A percentile compares a stretch with the other conserved stretches of the same genome.
Conservation (phyloP, 2,797 vertebrate species). For the Fundulus diaphanus region DNA sequence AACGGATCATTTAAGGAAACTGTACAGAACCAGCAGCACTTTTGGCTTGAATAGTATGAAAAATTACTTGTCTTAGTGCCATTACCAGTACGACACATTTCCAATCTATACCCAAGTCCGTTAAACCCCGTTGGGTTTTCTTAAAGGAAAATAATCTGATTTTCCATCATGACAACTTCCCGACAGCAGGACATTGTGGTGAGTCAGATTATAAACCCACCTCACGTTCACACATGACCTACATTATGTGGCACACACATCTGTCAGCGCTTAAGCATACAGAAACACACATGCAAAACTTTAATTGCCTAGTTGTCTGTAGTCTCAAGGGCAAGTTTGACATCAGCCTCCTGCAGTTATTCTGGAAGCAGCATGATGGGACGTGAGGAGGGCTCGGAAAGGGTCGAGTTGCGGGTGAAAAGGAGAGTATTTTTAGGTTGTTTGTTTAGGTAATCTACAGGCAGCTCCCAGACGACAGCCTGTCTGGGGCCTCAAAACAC, state of each 20-base stretch:
- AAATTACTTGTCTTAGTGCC: constrained; percentile 26
- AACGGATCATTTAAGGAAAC: no score
- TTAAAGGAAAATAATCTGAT: background rate
- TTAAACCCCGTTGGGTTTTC: constrained; percentile 2
- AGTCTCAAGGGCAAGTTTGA: constrained; percentile 42
- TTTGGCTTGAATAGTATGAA: background rate
- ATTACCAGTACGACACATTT: constrained; percentile 3
- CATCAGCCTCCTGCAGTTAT: constrained; percentile 45
- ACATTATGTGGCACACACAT: constrained; percentile 25
- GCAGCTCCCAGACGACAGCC: constrained; percentile 76
- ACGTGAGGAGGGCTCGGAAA: constrained; percentile 22
- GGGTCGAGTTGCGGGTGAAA: constrained; percentile 49
- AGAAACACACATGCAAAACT: constrained; percentile 33
- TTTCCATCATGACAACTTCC: constrained; percentile 4
- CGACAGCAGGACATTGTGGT: background rate
- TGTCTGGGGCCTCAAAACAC: constrained; percentile 79
- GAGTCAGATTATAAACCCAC: constrained; percentile 15
- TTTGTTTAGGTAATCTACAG: constrained; percentile 79
- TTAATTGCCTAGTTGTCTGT: constrained; percentile 38
- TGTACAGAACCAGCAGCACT: background rate
- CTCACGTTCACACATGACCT: background rate
- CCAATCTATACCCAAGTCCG: background rate
- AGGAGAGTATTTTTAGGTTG: constrained; percentile 79
- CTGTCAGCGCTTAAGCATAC: constrained; percentile 41
- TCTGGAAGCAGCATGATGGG: constrained; percentile 30